phyloP scores from a whole-genome alignment of 1,140 invertebrate genomes.

The Maconellicoccus hirsutus region DNA sequence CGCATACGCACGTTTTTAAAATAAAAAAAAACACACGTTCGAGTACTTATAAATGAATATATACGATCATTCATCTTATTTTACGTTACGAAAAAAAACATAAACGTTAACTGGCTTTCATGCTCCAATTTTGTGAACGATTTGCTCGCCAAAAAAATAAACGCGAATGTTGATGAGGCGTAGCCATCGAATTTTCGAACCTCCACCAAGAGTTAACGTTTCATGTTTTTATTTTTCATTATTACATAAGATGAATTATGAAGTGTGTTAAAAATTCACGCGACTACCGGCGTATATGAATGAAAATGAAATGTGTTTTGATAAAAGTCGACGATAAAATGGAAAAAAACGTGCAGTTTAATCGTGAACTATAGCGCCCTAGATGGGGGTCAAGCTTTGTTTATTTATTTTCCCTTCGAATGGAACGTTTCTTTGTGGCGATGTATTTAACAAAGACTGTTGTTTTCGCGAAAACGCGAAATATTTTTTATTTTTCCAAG shows the following conservation, averaged over 20 bases:
- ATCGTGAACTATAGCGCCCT: background rate
- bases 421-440: background rate
- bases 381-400: background rate
- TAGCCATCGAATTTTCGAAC: background rate
- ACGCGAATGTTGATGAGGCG: background rate
- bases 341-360: background rate
- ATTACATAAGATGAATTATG: background rate
- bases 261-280: conserved; percentile 2
- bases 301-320: background rate
- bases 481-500: no score
- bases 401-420: background rate
- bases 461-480: background rate
- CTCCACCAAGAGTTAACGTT: no score
- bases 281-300: background rate
- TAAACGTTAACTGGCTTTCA: background rate
- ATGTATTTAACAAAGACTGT: background rate
- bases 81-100: background rate
- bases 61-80: background rate
- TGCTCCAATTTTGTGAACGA: background rate
- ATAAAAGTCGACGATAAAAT: conserved; percentile 9
- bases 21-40: background rate
- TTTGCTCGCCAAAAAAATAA: background rate
- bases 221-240: no score
- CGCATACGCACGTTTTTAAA: no score
- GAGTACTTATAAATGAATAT: background rate